Evolutionary conservation across 2,797 vertebrate genomes (phyloP), one percentile per base, ranked within the genome.

Genomic region (Rhinoraja longicauda): DNA sequence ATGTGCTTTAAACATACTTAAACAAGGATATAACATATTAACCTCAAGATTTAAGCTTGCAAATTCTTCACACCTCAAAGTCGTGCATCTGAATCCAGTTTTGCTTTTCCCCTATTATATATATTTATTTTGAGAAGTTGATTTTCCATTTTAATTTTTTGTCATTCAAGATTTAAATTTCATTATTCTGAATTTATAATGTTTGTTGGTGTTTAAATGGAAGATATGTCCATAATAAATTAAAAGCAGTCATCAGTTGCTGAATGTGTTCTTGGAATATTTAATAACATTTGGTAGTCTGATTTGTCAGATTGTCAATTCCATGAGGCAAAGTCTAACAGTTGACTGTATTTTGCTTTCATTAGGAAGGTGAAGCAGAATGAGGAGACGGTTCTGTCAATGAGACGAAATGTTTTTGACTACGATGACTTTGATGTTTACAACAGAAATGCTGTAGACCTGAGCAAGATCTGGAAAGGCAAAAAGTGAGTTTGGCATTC

Each of bases 401-500:
- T 95, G 59, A 96, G 98, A 93, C 97, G 94, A 93, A 99, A 98
- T 1, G 91, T 98, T 93, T 99, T 98, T 95, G 98, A 99, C 93
- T 97, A 99, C 0, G 98, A 99, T 0, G 98, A 99, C 94, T 99
- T 99, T 95, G 99, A 99, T 53, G 95, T 99, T 93, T 99, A 99
- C 96, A 97, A 97, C 78, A 96, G 97, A 93, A 98, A 99, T 92
- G 95, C 96, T 0, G 95, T 99, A 95, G 99, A 99, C 94, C 96
- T 97, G 95, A 97, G 97, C 79, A 97, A 98, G 26, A 94, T 99
- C 94, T 98, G 98, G 96, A 99, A 97, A 95, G 98, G 98, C 94
- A 97, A 97, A 94, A 97, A 97, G 99, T 99, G 94, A 97, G 97
- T 93, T 82, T 57, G 57, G 17, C 59, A 64, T n/a, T 7, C 29